Evolutionary conservation across 2,797 vertebrate species (phyloP).

Genomic region (Spheniscus humboldti): DNA sequence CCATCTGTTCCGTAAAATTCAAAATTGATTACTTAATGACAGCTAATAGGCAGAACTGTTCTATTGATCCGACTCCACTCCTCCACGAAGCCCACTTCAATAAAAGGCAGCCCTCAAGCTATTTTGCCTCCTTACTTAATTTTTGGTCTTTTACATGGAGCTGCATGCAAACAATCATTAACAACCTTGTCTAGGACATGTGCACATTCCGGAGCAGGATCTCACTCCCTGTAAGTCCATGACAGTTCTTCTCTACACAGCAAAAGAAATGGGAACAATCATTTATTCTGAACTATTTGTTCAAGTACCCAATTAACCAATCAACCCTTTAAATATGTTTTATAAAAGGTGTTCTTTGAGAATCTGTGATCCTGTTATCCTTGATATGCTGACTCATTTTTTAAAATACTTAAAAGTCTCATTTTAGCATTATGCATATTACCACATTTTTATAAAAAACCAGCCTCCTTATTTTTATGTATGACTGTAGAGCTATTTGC

Average conservation of each 20-base stretch:
- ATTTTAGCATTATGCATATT: background rate
- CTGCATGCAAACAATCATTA: background rate
- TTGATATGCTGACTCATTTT: conserved; percentile 35
- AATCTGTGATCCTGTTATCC: background rate
- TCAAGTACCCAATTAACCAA: conserved; percentile 28
- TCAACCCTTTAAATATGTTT: background rate
- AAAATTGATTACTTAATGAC: conserved; percentile 24
- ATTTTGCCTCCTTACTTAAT: background rate
- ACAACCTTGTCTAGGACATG: background rate
- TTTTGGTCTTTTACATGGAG: background rate
- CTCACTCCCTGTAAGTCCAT: background rate
- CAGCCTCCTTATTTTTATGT: background rate
- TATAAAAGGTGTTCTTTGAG: background rate
- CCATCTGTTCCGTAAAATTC: conserved; percentile 23
- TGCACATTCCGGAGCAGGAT: background rate
- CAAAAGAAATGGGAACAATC: background rate
- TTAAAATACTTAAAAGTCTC: background rate
- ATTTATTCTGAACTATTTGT: background rate
- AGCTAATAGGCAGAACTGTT: conserved; percentile 24
- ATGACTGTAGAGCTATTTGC: background rate
- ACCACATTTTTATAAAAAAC: background rate
- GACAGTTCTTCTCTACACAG: background rate
- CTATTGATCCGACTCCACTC: background rate
- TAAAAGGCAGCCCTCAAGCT: background rate
- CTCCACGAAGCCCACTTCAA: background rate